These are phyloP conservation scores for Spheniscus mendiculus DNA, from an alignment of 2,113 vertebrate species.

Conservation along the genomic window DNA sequence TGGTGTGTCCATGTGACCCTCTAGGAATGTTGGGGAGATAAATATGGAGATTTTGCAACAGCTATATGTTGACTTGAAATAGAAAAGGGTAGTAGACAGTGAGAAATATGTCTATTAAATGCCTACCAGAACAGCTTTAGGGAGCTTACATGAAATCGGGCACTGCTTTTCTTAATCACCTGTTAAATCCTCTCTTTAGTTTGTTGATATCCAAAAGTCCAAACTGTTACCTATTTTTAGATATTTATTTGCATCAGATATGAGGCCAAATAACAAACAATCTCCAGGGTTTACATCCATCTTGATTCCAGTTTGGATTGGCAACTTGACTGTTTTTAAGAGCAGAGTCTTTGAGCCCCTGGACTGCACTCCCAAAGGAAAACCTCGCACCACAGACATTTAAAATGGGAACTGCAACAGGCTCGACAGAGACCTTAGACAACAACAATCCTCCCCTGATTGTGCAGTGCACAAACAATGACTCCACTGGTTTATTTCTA, in stretches of 20 bases:
- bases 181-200: background rate
- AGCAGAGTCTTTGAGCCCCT: background rate
- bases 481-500: background rate
- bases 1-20: background rate
- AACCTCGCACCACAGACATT: background rate
- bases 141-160: background rate
- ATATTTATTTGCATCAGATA: background rate
- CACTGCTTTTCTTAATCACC: background rate
- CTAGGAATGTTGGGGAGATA: background rate
- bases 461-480: background rate
- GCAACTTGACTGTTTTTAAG: background rate
- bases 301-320: background rate
- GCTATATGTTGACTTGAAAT: background rate
- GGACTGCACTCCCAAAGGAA: background rate
- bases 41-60: background rate
- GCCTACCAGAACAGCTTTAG: background rate
- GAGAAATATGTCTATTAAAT: background rate
- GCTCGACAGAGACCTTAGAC: background rate
- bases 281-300: background rate
- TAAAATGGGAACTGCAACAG: background rate
- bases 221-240: background rate
- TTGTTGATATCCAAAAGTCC: background rate
- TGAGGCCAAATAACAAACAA: background rate
- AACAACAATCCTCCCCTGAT: background rate
- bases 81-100: background rate